Base-by-base conservation (phyloP, 2,797 vertebrate genomes). In the Podarcis lilfordi region DNA sequence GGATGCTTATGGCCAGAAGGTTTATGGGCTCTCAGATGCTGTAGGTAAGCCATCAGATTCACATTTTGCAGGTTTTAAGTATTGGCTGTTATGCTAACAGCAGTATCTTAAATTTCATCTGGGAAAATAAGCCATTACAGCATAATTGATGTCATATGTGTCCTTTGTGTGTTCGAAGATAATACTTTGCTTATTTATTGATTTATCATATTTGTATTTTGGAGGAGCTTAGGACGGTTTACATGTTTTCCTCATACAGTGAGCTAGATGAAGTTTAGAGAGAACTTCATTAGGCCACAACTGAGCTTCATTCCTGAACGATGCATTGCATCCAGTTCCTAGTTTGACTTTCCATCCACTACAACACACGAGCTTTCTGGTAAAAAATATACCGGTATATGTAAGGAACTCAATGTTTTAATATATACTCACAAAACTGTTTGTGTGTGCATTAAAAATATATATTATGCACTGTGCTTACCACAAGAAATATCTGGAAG, bases 11-110 rank as follows among this genome's bases (percentile, higher is more conserved):
- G 98, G 98, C 29, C 99, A 99, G 95, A 97, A 97, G 91, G 99
- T 99, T 86, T 99, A 99, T 37, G 99, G 99, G 43, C 97, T 99
- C 82, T 98, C 99, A 15, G 97, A 99, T 88, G 98, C 98, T 91
- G 98, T 99, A 69, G 99, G 99, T 98, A 96, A 95, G 98, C 97
- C 86, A 87, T 55, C 21, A 1, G 13, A 37, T 71, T 43, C 21
- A 87, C 81, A 86, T 8, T 90, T 68, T 76, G 83, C 50, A 80
- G 80, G 13, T 79, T 91, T 76, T 61, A 76, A 85, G 11, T 55
- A 11, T 13, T 43, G 40, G 43, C 25, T 88, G 59, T 25, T 23
- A 32, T 82, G 29, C 15, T 77, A 19, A 40, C 10, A 81, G 69
- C 74, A 78, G 21, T 64, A 64, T 23, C 61, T 64, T 64, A 64